phyloP scores from a whole-genome alignment of 1,140 invertebrate genomes.

The Apis florea region DNA sequence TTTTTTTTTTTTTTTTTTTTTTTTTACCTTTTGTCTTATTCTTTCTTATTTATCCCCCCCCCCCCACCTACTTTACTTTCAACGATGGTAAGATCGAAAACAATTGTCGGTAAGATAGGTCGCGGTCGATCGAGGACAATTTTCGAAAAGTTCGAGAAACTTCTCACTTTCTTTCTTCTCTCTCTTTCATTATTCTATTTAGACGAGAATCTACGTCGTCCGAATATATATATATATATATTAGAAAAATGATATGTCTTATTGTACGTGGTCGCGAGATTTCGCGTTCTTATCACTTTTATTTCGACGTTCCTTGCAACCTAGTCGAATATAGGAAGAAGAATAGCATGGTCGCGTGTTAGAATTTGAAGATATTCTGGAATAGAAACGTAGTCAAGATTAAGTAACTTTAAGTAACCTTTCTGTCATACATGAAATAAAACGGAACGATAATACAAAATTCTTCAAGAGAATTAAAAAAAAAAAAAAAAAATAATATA shows the following conservation, averaged over 20 bases:
- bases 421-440: too few relatives aligned
- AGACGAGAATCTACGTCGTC: neutral
- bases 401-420: too few relatives aligned
- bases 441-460: too few relatives aligned
- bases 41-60: neutral
- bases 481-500: too few relatives aligned
- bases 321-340: neutral
- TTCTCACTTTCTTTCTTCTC: neutral
- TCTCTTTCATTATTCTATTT: neutral
- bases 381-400: neutral
- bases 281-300: conserved; percentile 31
- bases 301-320: neutral
- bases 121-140: conserved; percentile 2
- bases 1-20: neutral
- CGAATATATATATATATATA: neutral
- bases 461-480: too few relatives aligned
- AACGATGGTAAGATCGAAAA: neutral
- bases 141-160: neutral
- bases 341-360: neutral
- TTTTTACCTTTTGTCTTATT: neutral
- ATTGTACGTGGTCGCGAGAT: conserved; percentile 37
- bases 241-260: conserved; percentile 46
- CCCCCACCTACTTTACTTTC: too few relatives aligned
- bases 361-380: neutral
- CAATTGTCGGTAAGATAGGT: neutral